phyloP scores from a whole-genome alignment of 1,140 invertebrate species.

The fruit fly (Drosophila melanogaster) region Release_6_plus_ISO1_MT NT_033777.3:30415001-30415500 shows the following conservation, averaged over 20 bases:
- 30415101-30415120: constrained; percentile 64
- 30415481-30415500: not conserved
- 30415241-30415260: constrained; percentile 32
- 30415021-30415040: constrained; percentile 36
- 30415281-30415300: constrained; percentile 83
- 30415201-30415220: constrained; percentile 54
- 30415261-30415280: constrained; percentile 37
- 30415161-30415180: constrained; percentile 57
- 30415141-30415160: constrained; percentile 7
- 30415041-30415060: not conserved
- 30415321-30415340: constrained; percentile 83
- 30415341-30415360: constrained; percentile 62
- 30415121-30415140: constrained; percentile 1
- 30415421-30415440: constrained; percentile 20
- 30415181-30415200: constrained; percentile 75
- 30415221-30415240: constrained; percentile 37
- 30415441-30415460: not conserved
- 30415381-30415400: constrained; percentile 9
- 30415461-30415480: not conserved
- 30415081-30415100: constrained; percentile 66
- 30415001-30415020: constrained; percentile 78
- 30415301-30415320: constrained; percentile 84
- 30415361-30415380: constrained; percentile 50
- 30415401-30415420: constrained; percentile 56
- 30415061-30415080: constrained; percentile 24